Base-by-base conservation (phyloP, 2,797 vertebrate species). In the Enteromius mattozi region DNA sequence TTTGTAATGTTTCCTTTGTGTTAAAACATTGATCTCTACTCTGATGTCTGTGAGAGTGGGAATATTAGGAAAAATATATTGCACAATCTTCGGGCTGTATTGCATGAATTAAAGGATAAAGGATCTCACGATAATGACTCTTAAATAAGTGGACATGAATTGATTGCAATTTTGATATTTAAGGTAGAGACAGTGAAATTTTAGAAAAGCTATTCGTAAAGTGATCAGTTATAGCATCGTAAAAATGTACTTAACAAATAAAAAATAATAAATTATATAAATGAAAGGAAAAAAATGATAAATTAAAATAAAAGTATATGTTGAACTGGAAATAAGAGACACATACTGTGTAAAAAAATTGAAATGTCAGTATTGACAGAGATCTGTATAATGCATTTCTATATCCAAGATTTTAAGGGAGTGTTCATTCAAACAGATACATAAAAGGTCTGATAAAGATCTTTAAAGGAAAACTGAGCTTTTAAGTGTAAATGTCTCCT, bases 1-100 rank as follows among this genome's bases (percentile, higher is more conserved):
- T 84, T 83, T 86, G 85, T 72, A 47, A 63, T 69, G 65, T 77
- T 82, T 54, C 69, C 68, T 49, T 77, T 35, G 61, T 35, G 2
- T 45, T 78, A 45, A 63, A 42, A 45, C 40, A 24, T 40, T 40
- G 33, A 81, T 70, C 35, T 80, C 33, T 56, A 17, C 1, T 72
- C 80, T 71, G 68, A 19, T 30, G 2, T 40, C 2, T 66, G n/a
- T 70, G 35, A 81, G 14, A 33, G 24, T 13, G 24, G 27, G 40
- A 33, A 27, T 51, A 51, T 66, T 14, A 33, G 30, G 47, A n/a
- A 37, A 24, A n/a, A 14, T 30, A 56, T 40, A 2, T 24, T 6
- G 8, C 24, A 24, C 16, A n/a, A 59, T 77, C n/a, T 77, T 61
- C 10, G 0, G 56, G n/a, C 10, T 69, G 65, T 37, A 37, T 24